Evolutionary conservation across 1,140 invertebrate species (phyloP).

Genomic region (Tetragnatha versicolor): DNA sequence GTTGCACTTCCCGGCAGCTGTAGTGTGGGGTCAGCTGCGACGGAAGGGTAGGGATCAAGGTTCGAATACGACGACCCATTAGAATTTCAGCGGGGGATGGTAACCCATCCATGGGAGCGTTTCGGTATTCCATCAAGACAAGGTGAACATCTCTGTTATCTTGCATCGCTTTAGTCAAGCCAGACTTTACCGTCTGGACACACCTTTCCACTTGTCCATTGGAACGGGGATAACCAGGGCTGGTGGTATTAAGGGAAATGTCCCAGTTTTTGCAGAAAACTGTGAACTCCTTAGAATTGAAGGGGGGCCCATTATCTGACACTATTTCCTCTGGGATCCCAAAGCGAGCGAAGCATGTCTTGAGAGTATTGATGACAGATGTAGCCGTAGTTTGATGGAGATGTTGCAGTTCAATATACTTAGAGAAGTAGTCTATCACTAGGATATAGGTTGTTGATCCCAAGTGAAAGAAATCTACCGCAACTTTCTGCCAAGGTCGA

Average conservation of each 20-base stretch:
- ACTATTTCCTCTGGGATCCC: conserved; percentile 57
- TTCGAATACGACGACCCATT: background rate
- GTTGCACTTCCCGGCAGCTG: background rate
- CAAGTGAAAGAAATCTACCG: conserved; percentile 14
- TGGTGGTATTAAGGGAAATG: background rate
- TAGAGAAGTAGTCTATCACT: conserved; percentile 58
- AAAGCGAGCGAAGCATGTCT: conserved; percentile 54
- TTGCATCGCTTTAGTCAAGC: background rate
- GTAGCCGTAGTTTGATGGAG: conserved; percentile 42
- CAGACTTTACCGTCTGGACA: conserved; percentile 4
- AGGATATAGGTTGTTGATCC: conserved; percentile 29
- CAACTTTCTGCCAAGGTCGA: conserved; percentile 26
- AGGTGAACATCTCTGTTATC: background rate
- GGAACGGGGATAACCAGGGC: background rate
- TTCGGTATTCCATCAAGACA: background rate
- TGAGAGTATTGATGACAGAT: conserved; percentile 44
- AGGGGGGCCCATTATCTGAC: conserved; percentile 57
- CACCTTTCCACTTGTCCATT: conserved; percentile 21
- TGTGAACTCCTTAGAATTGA: background rate
- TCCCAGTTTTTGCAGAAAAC: conserved; percentile 4
- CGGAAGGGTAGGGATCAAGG: background rate
- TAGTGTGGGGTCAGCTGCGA: background rate
- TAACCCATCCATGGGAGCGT: background rate
- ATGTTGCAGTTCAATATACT: conserved; percentile 55
- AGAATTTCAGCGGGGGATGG: background rate